phyloP scores from a whole-genome alignment of 2,888 invertebrate genomes.

The Pherbina coryleti region DNA sequence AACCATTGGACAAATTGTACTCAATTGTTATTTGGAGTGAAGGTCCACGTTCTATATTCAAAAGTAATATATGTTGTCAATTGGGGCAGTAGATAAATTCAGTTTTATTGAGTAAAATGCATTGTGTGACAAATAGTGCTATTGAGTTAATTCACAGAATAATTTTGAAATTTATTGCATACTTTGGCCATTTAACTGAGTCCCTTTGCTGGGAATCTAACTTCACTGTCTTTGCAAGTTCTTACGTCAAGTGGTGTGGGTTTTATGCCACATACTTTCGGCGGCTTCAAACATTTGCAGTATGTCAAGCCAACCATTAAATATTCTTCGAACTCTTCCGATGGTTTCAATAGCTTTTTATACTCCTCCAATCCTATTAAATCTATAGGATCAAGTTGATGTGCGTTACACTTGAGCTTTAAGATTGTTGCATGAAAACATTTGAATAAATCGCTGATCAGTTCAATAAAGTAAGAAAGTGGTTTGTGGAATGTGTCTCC shows the following conservation, averaged over 20 bases:
- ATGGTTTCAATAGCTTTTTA: slow-evolving; percentile 50
- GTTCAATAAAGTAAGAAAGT: slow-evolving; percentile 54
- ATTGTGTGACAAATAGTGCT: too few relatives aligned
- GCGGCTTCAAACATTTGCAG: slow-evolving; percentile 56
- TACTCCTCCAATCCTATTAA: slow-evolving; percentile 58
- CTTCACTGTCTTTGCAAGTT: not conserved
- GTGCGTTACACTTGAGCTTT: slow-evolving; percentile 55
- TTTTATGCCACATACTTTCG: slow-evolving; percentile 41
- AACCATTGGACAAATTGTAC: too few relatives aligned
- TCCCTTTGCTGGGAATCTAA: too few relatives aligned
- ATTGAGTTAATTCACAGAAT: too few relatives aligned
- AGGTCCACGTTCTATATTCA: too few relatives aligned
- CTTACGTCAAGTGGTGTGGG: not conserved
- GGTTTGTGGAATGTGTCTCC: slow-evolving; percentile 60
- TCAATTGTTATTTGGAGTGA: too few relatives aligned
- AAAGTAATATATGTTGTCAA: too few relatives aligned
- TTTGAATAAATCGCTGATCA: slow-evolving; percentile 59
- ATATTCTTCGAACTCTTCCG: slow-evolving; percentile 60
- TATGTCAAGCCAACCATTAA: slow-evolving; percentile 54
- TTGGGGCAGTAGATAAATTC: too few relatives aligned
- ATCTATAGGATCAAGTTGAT: slow-evolving; percentile 60
- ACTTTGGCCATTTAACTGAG: not conserved
- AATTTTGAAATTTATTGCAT: not conserved
- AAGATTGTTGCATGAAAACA: slow-evolving; percentile 56
- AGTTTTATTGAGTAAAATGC: too few relatives aligned